Evolutionary conservation across 2,797 vertebrate genomes (phyloP).

Genomic region (Pygocentrus nattereri): DNA sequence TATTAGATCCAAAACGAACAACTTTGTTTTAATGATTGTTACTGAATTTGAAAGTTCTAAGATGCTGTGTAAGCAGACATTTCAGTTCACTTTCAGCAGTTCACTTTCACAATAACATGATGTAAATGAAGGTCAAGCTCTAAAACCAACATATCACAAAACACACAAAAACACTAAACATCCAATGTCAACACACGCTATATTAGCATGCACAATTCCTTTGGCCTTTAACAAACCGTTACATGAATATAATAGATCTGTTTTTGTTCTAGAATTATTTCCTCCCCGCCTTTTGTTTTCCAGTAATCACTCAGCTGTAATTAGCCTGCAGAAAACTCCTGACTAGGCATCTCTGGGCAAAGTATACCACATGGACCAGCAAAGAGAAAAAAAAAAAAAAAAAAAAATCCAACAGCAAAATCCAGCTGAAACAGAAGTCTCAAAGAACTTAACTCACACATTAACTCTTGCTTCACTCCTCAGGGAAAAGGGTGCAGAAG

Average conservation of each 20-base stretch:
- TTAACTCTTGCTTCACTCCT: neutral
- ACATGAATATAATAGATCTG: slow-evolving; percentile 40
- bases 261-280: slow-evolving; percentile 37
- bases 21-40: neutral
- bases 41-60: neutral
- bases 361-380: slow-evolving; percentile 15
- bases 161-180: neutral
- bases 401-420: too few species aligned
- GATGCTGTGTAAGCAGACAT: neutral
- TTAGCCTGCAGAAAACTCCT: slow-evolving; percentile 35
- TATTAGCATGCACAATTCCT: slow-evolving; percentile 23
- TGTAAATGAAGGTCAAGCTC: neutral
- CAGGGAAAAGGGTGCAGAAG: neutral
- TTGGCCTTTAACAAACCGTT: slow-evolving; percentile 42
- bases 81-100: neutral
- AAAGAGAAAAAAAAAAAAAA: too few species aligned
- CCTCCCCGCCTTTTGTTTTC: slow-evolving; percentile 19
- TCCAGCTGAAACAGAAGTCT: neutral
- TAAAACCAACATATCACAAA: too few species aligned
- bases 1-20: too few species aligned
- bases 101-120: neutral
- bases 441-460: neutral
- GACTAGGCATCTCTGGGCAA: slow-evolving; percentile 21
- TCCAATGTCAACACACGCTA: slow-evolving; percentile 30
- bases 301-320: slow-evolving; percentile 4